Evolutionary conservation across 2,888 invertebrate genomes (phyloP), one percentile per base, ranked within the genome.

Genomic region (Carcina quercana): DNA sequence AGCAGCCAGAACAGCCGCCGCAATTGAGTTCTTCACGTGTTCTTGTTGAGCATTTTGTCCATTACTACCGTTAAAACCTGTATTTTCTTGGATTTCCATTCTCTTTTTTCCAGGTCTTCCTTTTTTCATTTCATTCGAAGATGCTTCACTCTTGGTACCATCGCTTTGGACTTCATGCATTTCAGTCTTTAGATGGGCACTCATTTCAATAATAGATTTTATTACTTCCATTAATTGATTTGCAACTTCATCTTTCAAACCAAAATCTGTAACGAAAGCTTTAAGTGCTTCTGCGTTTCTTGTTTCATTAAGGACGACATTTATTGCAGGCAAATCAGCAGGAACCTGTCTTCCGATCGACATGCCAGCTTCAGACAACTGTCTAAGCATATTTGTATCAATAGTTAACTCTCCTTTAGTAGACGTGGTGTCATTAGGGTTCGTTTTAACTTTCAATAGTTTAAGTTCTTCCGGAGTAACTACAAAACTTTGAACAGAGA

Each of bases 401-500:
- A 90, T 88, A 37, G 87, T 87, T 30, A 87, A 65, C 55, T 89
- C 88, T 8, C 87, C 87, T 45, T 85, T 86, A 3, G 84, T 79
- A 5, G 85, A 83, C 10, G 80, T 71, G 2, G 83, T 80, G 35
- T 84, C 83, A 41, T 78, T 85, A 1, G 82, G 80, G 42, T 84
- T 83, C 2, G 82, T 85, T 63, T 82, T 83, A 0, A 85, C 75
- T 60, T 83, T 85, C 13, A 84, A 50, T 30, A 84, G 45, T 48
- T 83, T 83, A 1, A 85, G 50, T 46, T 85, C 85, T 59, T 85
- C 84, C 13, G 84, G 85, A 25, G 85, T 85, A 14, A 84, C 83
- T 14, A 84, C 75, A 53, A 90, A 91, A 42, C 90, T 90, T 71
- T 91, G 90, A 1, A 91, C 89, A 1, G 89, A 90, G 59, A 90